These are phyloP conservation scores for Oryctes rhinoceros DNA, from an alignment of 1,140 invertebrate genomes.

Conservation along the genomic window DNA sequence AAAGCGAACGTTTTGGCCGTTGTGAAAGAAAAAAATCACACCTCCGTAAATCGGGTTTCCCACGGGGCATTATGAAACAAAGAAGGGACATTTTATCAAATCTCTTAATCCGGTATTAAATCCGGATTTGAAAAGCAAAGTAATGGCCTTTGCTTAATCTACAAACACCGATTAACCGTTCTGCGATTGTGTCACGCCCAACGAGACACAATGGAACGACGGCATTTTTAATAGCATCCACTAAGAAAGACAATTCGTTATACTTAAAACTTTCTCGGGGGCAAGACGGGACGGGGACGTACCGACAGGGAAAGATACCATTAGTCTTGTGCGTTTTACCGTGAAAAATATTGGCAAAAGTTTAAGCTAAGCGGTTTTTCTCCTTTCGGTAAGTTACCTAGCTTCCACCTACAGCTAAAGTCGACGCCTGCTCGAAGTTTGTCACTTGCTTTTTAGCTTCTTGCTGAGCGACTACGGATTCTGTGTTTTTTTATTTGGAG, in stretches of 20 bases:
- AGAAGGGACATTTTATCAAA: conserved; percentile 43
- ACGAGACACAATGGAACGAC: conserved; percentile 35
- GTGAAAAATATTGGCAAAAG: conserved; percentile 36
- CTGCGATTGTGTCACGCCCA: conserved; percentile 39
- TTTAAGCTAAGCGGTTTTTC: conserved; percentile 21
- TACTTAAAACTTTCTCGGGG: conserved; percentile 23
- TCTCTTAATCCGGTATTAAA: conserved; percentile 45
- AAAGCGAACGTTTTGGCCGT: not conserved
- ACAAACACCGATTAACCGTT: conserved; percentile 47
- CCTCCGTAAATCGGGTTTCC: conserved; percentile 4
- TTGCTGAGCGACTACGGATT: not conserved
- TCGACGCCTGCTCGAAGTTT: not conserved
- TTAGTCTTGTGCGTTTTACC: conserved; percentile 33
- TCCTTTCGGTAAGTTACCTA: conserved; percentile 11
- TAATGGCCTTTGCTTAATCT: conserved; percentile 45
- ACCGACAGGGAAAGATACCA: conserved; percentile 1
- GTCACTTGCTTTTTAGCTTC: not conserved
- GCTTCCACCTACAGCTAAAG: not conserved
- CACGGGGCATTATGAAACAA: conserved; percentile 38
- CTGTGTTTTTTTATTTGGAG: conserved; percentile 13
- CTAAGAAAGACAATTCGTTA: conserved; percentile 38
- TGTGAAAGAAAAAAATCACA: not conserved
- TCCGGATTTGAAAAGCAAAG: conserved; percentile 42
- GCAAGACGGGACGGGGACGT: not conserved
- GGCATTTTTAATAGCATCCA: conserved; percentile 40